Base-by-base conservation (phyloP, 2,888 invertebrate genomes). In the Ethmia dodecea region DNA sequence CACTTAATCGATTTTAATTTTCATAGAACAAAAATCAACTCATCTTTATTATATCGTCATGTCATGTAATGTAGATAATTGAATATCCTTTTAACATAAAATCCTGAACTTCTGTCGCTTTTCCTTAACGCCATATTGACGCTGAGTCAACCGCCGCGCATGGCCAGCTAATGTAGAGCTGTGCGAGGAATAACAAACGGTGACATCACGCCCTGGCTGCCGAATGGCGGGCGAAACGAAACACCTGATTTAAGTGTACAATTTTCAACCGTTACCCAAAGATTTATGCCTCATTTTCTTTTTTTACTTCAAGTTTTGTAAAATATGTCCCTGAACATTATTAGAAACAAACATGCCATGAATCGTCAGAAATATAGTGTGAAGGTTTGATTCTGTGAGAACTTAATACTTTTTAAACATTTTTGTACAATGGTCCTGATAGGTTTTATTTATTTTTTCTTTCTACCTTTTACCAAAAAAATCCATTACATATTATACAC, bases 151-250 rank as follows among this genome's bases (percentile, higher is more conserved):
- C 66, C 58, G 47, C 47, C 55, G 60, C 60, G 58, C 52, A 55
- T 66, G 59, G 62, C 66, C 72, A 65, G 52, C 64, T 58, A 65
- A 69, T 64, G 63, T 62, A 43, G 52, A 52, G 49, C 54, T 59
- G 58, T 59, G 65, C 58, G 52, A 66, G 57, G 73, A 75, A 79
- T 83, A 81, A 80, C 70, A 73, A 77, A 72, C 65, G 73, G 67
- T 80, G 75, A 80, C 81, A 78, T 78, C 80, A 80, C 72, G 74
- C 55, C 60, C 53, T 60, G 61, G 60, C 61, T 55, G 53, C 53
- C 51, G 46, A 54, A 52, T 53, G 5, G 8, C 53, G 61, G 58
- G 58, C 60, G 52, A 60, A 60, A 61, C 57, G 48, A 49, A 55
- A 48, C 57, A 50, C 43, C 42, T 45, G n/a, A n/a, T n/a, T n/a